A percentile compares a stretch with the other conserved stretches of the same genome.
Evolutionary conservation across 2,113 vertebrate genomes (phyloP).

Genomic region (Melanerpes formicivorus): DNA sequence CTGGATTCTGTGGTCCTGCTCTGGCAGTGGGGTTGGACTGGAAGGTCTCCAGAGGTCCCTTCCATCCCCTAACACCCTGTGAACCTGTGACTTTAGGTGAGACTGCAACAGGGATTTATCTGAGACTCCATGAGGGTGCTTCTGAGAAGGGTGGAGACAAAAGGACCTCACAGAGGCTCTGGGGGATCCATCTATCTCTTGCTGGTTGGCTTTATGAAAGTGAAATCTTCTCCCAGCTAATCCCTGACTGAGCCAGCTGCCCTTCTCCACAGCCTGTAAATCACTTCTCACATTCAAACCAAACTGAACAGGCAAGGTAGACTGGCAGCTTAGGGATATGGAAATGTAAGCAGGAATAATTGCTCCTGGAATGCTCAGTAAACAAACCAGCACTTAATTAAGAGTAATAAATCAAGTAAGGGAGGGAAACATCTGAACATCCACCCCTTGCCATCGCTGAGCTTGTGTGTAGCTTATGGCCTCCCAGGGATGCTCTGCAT

Average conservation of each 20-base stretch:
- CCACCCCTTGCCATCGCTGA: not conserved
- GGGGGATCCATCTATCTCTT: not conserved
- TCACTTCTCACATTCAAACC: constrained; percentile 9
- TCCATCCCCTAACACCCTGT: too few relatives aligned
- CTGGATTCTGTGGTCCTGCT: too few relatives aligned
- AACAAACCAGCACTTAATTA: constrained; percentile 60
- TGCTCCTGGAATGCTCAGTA: constrained; percentile 32
- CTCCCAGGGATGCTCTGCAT: not conserved
- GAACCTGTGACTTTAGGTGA: not conserved
- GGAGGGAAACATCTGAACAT: constrained; percentile 8
- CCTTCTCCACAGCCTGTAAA: constrained; percentile 16
- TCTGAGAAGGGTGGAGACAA: not conserved
- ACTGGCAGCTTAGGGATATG: constrained; percentile 8
- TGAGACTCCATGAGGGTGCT: not conserved
- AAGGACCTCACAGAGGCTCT: not conserved
- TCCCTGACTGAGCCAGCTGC: not conserved
- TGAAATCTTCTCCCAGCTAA: not conserved
- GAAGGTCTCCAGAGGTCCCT: too few relatives aligned
- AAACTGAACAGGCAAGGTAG: not conserved
- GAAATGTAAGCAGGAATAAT: constrained; percentile 47
- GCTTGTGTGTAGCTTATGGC: not conserved
- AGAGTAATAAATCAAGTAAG: constrained; percentile 57
- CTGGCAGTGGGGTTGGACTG: too few relatives aligned
- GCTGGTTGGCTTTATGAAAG: not conserved
- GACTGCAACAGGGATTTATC: not conserved